Percentiles rank a stretch among this genome's conserved stretches.
These are phyloP conservation scores for Crocodylus rhombifer DNA, from an alignment of 2,797 vertebrate species.

Conservation along the genomic window DNA sequence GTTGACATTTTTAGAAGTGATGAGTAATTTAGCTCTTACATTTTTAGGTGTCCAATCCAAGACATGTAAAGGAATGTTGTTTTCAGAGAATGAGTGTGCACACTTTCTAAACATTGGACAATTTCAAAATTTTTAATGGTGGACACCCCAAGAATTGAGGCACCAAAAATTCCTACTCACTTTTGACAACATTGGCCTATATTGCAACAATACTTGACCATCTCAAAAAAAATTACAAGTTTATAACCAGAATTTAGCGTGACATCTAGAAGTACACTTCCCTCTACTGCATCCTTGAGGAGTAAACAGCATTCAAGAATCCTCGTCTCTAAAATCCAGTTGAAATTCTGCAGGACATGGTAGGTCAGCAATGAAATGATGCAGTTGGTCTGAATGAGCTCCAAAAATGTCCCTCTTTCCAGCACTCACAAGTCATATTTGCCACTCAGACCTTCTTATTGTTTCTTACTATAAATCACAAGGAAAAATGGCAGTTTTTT, in stretches of 20 bases:
- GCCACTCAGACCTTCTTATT: background rate
- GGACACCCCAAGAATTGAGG: background rate
- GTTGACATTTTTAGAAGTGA: background rate
- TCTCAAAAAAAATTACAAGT: background rate
- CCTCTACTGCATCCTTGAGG: background rate
- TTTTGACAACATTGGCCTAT: background rate
- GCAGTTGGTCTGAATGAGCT: rapidly evolving
- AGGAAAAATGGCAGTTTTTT: background rate
- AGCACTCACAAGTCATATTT: background rate
- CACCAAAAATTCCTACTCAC: background rate
- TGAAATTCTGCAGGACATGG: background rate
- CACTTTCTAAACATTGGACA: background rate
- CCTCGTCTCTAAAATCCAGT: background rate
- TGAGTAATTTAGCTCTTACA: background rate
- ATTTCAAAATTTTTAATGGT: background rate
- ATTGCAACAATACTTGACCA: background rate
- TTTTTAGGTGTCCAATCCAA: background rate
- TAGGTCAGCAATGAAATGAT: background rate
- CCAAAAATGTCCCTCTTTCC: background rate
- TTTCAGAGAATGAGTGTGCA: rapidly evolving
- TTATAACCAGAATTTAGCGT: background rate
- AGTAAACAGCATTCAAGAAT: background rate
- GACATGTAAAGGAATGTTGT: background rate
- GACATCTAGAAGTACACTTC: background rate
- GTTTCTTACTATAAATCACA: background rate